These are phyloP conservation scores for Drosophila ficusphila DNA, from an alignment of 1,140 invertebrate genomes.

Conservation along the genomic window DNA sequence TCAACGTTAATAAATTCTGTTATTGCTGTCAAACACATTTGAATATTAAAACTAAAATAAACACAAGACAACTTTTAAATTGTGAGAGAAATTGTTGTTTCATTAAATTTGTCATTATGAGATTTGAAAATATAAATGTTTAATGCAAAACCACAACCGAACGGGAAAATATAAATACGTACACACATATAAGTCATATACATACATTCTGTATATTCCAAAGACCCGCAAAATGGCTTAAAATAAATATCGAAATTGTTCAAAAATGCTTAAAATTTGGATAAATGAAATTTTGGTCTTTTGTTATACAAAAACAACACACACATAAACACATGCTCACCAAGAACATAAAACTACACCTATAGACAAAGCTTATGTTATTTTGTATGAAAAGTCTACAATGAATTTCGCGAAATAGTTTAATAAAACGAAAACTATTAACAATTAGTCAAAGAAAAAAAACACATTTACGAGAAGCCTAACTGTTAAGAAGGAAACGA, in stretches of 20 bases:
- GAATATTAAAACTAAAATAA: conserved; percentile 36
- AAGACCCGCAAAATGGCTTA: conserved; percentile 12
- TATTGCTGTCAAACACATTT: conserved; percentile 66
- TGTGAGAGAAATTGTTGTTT: conserved; percentile 71
- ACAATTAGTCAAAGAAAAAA: conserved; percentile 28
- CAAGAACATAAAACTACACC: conserved; percentile 14
- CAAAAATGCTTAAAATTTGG: conserved; percentile 49
- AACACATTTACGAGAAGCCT: conserved; percentile 42
- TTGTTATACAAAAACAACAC: conserved; percentile 35
- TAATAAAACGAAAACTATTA: conserved; percentile 49
- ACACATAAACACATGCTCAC: conserved; percentile 17
- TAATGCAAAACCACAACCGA: conserved; percentile 43
- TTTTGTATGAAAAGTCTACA: conserved; percentile 69
- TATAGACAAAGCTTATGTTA: conserved; percentile 53
- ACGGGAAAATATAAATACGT: conserved; percentile 42
- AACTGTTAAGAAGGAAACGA: conserved; percentile 57
- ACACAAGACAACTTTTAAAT: conserved; percentile 55
- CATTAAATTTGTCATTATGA: conserved; percentile 73
- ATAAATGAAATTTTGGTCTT: conserved; percentile 30
- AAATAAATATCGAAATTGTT: conserved; percentile 49
- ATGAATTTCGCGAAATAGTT: conserved; percentile 67
- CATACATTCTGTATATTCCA: conserved; percentile 51
- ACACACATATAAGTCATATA: conserved; percentile 44
- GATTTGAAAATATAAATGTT: conserved; percentile 67
- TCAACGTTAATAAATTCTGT: conserved; percentile 60